Base-by-base conservation (phyloP, 2,888 invertebrate species). In the Latrodectus hesperus region DNA sequence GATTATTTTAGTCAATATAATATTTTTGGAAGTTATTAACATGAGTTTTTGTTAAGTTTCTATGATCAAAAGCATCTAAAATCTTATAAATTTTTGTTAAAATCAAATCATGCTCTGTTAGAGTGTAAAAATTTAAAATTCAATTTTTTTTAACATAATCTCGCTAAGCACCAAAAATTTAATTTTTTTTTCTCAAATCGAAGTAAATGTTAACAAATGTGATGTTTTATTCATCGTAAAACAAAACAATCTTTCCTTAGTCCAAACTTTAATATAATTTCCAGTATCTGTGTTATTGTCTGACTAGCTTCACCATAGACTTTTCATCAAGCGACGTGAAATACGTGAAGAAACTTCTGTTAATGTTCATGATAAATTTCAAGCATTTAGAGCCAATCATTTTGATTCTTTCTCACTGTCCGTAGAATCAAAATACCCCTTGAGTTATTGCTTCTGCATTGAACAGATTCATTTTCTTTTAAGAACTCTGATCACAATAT, bases 291-390 rank as follows among this genome's bases (percentile, higher is more conserved):
- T 60, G 22, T 70, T 84, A 53, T 77, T 67, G 72, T 67, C 79
- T 85, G 85, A 85, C 85, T 85, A 85, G 85, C 74, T 79, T 82
- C 60, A 52, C 85, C 85, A 74, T 67, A 60, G 17, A 85, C 64
- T 79, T 70, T 68, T 68, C n/a, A 49, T 38, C 51, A 55, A 17
- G 68, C 49, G 53, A 74, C 12, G 9, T 74, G 67, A 74, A 26
- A 22, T 64, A 60, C 65, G 53, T 38, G 38, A 70, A 70, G 60
- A 71, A 17, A 60, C 17, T 26, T 26, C 17, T n/a, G n/a, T 60
- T 6, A 60, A 60, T 60, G 60, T 60, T 68, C 26, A 68, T 26
- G 17, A 17, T 16, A 60, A 60, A 60, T 60, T 60, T 12, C 12
- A 16, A 5, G 10, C 60, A 6, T 60, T 60, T 60, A 60, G n/a